Conservation (phyloP, 2,888 invertebrate species). For the Heliconius ismenius region DNA sequence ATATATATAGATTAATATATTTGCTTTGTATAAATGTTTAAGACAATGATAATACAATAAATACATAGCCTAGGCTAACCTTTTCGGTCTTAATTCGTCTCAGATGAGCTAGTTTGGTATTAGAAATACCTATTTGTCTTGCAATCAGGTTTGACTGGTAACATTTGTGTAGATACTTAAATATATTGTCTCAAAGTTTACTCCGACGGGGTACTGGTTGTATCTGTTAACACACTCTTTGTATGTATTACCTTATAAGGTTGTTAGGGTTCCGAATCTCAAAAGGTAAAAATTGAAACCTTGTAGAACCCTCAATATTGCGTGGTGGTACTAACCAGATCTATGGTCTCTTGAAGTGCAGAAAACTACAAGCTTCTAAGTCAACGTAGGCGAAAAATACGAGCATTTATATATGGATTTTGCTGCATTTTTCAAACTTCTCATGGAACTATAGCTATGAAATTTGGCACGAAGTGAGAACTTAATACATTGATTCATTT, state of each 20-base stretch:
- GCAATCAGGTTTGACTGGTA: conserved; percentile 19
- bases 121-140: conserved; percentile 20
- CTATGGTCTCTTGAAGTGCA: no score
- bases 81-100: conserved; percentile 19
- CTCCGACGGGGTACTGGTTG: neutral
- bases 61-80: conserved; percentile 16
- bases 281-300: neutral
- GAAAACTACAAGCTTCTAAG: no score
- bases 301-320: no score
- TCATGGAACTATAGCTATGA: no score
- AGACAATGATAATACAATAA: neutral
- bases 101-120: conserved; percentile 18
- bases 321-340: no score
- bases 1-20: neutral
- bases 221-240: neutral
- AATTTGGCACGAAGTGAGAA: no score
- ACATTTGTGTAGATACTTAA: conserved; percentile 6
- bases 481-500: no score
- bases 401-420: no score
- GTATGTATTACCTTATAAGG: neutral
- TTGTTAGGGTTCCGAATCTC: neutral
- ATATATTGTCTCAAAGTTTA: conserved; percentile 19
- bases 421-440: no score
- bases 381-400: no score
- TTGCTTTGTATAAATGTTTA: neutral